Percentiles rank a stretch among this genome's conserved stretches.
phyloP scores from a whole-genome alignment of 2,797 vertebrate genomes.

The Notoglanidium macrostoma region DNA sequence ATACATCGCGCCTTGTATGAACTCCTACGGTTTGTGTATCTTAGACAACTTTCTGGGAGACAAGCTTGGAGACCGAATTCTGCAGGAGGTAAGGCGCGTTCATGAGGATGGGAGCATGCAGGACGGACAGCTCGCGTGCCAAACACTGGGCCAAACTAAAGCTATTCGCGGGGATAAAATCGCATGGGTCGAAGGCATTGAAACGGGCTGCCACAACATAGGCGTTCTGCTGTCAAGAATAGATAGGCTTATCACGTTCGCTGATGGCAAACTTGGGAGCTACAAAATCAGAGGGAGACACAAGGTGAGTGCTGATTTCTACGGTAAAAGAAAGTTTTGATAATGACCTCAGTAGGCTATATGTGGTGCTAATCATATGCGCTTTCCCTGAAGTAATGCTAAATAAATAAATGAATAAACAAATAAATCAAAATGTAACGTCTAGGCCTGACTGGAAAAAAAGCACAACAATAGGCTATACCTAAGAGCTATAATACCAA shows the following conservation, averaged over 20 bases:
- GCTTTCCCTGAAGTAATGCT: not conserved
- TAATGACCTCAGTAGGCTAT: not conserved
- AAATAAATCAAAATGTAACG: not conserved
- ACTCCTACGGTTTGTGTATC: slow-evolving; percentile 66
- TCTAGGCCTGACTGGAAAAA: not conserved
- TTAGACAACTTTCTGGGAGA: slow-evolving; percentile 68
- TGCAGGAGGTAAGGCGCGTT: slow-evolving; percentile 64
- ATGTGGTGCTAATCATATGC: not conserved
- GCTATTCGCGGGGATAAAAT: slow-evolving; percentile 66
- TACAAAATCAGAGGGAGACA: slow-evolving; percentile 70
- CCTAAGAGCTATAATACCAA: not conserved
- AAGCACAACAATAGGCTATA: too few relatives aligned
- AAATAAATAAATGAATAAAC: too few relatives aligned
- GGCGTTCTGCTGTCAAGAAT: slow-evolving; percentile 66
- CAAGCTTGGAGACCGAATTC: slow-evolving; percentile 62
- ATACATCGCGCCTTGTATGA: slow-evolving; percentile 66
- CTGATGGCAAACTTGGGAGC: slow-evolving; percentile 66
- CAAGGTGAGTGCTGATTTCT: slow-evolving; percentile 63
- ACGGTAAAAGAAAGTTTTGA: not conserved
- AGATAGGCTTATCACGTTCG: slow-evolving; percentile 67
- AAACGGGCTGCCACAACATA: slow-evolving; percentile 65
- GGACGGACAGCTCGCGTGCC: slow-evolving; percentile 65
- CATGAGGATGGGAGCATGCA: slow-evolving; percentile 60
- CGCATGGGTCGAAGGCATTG: slow-evolving; percentile 67
- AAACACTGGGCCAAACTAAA: slow-evolving; percentile 56